Evolutionary conservation across 2,113 vertebrate genomes (phyloP).

Genomic region (Cichladusa arquata): DNA sequence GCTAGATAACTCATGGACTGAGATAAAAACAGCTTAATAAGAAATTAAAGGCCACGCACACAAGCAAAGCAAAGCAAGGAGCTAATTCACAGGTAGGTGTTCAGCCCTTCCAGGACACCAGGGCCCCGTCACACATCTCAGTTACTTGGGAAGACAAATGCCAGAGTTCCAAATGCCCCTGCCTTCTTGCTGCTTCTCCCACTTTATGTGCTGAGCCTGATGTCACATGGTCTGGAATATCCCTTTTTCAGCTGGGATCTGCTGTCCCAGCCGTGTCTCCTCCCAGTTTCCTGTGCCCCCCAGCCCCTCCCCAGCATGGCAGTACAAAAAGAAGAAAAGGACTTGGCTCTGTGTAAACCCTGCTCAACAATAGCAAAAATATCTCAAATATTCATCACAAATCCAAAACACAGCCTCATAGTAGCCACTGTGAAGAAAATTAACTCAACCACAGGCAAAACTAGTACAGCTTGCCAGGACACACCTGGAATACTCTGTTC

Average conservation of each 20-base stretch:
- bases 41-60: neutral
- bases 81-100: neutral
- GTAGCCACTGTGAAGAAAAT: neutral
- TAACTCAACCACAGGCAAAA: neutral
- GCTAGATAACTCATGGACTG: neutral
- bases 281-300: neutral
- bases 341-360: neutral
- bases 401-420: neutral
- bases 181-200: neutral
- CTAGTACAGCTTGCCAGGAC: neutral
- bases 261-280: neutral
- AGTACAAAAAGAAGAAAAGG: neutral
- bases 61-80: neutral
- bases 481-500: neutral
- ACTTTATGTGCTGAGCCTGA: neutral
- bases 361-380: neutral
- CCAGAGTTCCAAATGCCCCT: neutral
- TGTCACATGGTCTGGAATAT: neutral
- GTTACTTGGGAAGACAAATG: neutral
- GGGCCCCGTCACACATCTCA: fast-evolving
- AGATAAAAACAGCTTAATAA: neutral
- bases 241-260: neutral
- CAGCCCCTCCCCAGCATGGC: neutral
- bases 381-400: neutral
- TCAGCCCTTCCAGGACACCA: neutral